These are phyloP conservation scores for Enhydra lutris DNA, from an alignment of 2,113 vertebrate species.

Conservation along the genomic window DNA sequence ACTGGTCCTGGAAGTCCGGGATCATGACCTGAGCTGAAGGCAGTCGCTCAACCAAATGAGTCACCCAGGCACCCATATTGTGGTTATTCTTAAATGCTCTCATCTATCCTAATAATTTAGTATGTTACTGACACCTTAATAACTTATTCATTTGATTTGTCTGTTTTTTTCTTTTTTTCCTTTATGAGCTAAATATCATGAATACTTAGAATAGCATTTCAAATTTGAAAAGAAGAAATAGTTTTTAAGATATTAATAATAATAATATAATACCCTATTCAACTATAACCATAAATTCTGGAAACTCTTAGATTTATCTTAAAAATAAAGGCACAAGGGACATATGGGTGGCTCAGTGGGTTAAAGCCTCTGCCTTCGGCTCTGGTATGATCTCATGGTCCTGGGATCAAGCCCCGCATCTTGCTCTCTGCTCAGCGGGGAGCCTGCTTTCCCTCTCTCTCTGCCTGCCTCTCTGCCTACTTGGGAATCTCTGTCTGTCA, in stretches of 20 bases:
- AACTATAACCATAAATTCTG: neutral
- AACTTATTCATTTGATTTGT: constrained; percentile 51
- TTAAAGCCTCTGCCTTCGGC: too few species aligned
- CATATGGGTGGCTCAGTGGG: too few species aligned
- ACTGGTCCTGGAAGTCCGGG: neutral
- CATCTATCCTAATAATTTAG: constrained; percentile 41
- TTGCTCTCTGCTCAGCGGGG: too few species aligned
- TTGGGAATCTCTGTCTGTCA: too few species aligned
- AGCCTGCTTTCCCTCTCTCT: too few species aligned
- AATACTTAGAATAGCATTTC: constrained; percentile 13
- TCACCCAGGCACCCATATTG: neutral
- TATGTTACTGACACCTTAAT: constrained; percentile 49
- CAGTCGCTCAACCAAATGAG: too few species aligned
- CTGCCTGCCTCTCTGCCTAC: too few species aligned
- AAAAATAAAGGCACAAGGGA: neutral
- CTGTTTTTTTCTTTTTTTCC: neutral
- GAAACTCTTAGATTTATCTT: neutral
- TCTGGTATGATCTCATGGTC: neutral
- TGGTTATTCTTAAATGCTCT: constrained; percentile 36
- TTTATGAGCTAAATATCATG: neutral
- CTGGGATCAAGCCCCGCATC: too few species aligned
- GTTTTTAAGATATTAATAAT: neutral
- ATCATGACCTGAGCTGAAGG: too few species aligned
- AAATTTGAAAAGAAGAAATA: constrained; percentile 20
- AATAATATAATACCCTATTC: neutral